Base-by-base conservation (phyloP, 1,140 invertebrate species). In the Hycleus phaleratus region DNA sequence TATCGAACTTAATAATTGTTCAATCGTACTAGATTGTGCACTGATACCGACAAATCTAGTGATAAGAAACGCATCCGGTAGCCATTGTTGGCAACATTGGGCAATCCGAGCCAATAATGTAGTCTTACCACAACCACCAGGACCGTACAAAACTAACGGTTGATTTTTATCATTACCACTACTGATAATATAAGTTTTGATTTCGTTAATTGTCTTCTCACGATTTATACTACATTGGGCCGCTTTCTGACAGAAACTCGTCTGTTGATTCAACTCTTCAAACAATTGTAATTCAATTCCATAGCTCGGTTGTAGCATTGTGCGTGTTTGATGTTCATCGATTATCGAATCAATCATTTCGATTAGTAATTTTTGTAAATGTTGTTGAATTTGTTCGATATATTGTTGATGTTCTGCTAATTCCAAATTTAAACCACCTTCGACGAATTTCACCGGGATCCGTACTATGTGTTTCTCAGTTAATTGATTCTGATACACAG, bases 91-190 rank as follows among this genome's bases (percentile, higher is more conserved):
- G 70, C 77, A 83, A 60, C 78, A 80, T 59, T 84, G 81, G 26
- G 82, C 82, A 3, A 85, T 81, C 63, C 87, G 81, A 2, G 87
- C 85, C 5, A 90, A 75, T 4, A 92, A 73, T 4, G 87, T 85
- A 2, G 86, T 88, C 74, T 92, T 92, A 1, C 91, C 91, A 73
- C 86, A 86, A 12, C 90, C 91, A 8, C 82, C 78, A 32, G 83
- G 81, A 0, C 90, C 91, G 58, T 86, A 81, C n/a, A 93, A 70
- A 9, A 91, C 79, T 49, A 92, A 73, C 0, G 88, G 88, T 39
- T 71, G 65, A 1, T 78, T 71, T 5, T 32, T 32, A 32, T 32
- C 7, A 32, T 42, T 42, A 42, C 10, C 10, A 42, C 9, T 25
- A 50, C 10, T 39, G 44, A 26, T 10, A 8, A 58, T 75, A 74